A percentile compares a stretch with the other conserved stretches of the same genome.
Conservation (phyloP, 2,113 vertebrate genomes). For the Plestiodon gilberti region DNA sequence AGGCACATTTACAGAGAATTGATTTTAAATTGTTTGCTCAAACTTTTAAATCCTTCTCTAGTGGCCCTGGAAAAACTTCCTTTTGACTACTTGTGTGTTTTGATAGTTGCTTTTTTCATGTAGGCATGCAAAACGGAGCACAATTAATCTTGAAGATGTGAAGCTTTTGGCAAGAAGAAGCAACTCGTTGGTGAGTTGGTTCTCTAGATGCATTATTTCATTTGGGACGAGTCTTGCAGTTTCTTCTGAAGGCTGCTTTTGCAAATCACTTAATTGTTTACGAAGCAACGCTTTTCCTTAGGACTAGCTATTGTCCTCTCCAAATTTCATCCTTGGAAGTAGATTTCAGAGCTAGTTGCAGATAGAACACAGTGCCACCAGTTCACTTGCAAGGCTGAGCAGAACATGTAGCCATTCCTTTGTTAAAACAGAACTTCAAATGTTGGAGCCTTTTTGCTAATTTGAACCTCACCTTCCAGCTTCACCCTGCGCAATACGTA, state of each 20-base stretch:
- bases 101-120: constrained; percentile 57
- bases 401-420: background rate
- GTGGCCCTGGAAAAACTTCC: background rate
- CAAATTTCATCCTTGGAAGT: background rate
- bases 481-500: background rate
- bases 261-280: background rate
- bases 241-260: background rate
- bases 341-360: background rate
- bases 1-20: background rate
- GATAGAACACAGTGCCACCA: too few species aligned
- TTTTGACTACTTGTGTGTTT: constrained; percentile 14
- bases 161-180: constrained; percentile 90
- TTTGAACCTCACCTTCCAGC: background rate
- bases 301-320: background rate
- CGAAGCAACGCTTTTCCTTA: background rate
- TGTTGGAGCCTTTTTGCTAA: background rate
- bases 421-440: background rate
- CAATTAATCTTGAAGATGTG: constrained; percentile 87
- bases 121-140: constrained; percentile 93
- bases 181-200: constrained; percentile 84
- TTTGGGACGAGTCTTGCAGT: constrained; percentile 23
- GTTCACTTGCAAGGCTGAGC: background rate
- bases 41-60: background rate
- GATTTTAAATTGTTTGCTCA: too few species aligned
- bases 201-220: constrained; percentile 13